Evolutionary conservation across 2,888 invertebrate species (phyloP), one percentile per base, ranked within the genome.

Genomic region (Drosophila subsilvestris): DNA sequence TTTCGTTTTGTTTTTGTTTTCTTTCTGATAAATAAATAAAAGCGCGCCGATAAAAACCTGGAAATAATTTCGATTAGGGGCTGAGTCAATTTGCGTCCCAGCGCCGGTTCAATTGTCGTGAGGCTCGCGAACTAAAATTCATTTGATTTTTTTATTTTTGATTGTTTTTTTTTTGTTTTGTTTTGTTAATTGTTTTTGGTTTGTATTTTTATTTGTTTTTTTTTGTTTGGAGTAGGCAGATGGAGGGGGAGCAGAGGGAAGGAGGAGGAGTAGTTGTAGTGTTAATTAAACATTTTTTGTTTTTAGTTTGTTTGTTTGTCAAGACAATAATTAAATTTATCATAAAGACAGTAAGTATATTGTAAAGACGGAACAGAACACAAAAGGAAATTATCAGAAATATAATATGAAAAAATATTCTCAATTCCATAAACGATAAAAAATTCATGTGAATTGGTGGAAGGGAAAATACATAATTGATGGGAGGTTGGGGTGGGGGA

Each of bases 51-150:
- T 90, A 89, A 91, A 93, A 97, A 98, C 98, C 97, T 97, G 95
- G 96, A 95, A 93, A 98, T 97, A 91, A 97, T 95, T 93, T 96
- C 96, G 93, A 97, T 95, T 93, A 98, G 94, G 92, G 97, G 97
- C 93, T 95, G 95, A 90, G 97, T 96, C 93, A 97, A 95, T 94
- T 96, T 96, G 92, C 96, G 94, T 93, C 96, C 96, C 93, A 97
- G 94, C 92, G 95, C 95, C 91, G 97, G 96, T 93, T 97, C 96
- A 93, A 96, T 95, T 92, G 95, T 94, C 92, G 97, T 97, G 94
- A 97, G 95, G 93, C 95, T 95, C 93, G 96, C 96, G 94, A 97
- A 97, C 97, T 97, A 69, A 69, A 69, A 69, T 67, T 67, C 66
- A 59, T 69, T 69, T 27, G 60, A n/a, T 93, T 25, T 85, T 76